Evolutionary conservation across 2,113 vertebrate genomes (phyloP).

Genomic region (Scomber scombrus): DNA sequence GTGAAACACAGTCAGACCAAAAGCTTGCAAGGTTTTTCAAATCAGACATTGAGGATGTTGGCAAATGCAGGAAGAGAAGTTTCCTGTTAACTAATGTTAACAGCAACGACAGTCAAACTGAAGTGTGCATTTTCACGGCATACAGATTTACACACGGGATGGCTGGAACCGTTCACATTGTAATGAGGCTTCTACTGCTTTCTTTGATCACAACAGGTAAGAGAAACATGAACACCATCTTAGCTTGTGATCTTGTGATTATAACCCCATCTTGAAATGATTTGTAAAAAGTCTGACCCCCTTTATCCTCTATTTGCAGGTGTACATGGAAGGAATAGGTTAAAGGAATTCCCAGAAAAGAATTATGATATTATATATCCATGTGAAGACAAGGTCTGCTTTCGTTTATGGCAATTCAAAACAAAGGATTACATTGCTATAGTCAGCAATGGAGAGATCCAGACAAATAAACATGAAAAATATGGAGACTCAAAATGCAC

Average conservation of each 20-base stretch:
- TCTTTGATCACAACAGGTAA: constrained; percentile 31
- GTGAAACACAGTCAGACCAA: not conserved
- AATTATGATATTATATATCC: not conserved
- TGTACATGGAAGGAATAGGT: not conserved
- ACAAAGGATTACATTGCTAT: not conserved
- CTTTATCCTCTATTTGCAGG: not conserved
- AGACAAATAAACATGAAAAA: not conserved
- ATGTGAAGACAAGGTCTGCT: constrained; percentile 45
- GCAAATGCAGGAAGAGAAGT: constrained; percentile 43
- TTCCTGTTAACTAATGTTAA: not conserved
- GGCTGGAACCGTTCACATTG: not conserved
- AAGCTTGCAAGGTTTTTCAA: not conserved
- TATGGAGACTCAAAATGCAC: constrained; percentile 15
- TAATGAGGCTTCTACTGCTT: constrained; percentile 31
- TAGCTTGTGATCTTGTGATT: not conserved
- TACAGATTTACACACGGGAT: not conserved
- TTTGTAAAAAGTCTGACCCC: not conserved
- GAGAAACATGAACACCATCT: not conserved
- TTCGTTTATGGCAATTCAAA: not conserved
- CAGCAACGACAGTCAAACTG: not conserved
- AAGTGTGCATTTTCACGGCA: not conserved
- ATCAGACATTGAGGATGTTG: constrained; percentile 37
- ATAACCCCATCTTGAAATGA: not conserved
- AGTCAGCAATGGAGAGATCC: constrained; percentile 31
- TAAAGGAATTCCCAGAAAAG: not conserved